Evolutionary conservation across 1,140 invertebrate species (phyloP), one percentile per base, ranked within the genome.

Genomic region (Drosophila kurseongensis): DNA sequence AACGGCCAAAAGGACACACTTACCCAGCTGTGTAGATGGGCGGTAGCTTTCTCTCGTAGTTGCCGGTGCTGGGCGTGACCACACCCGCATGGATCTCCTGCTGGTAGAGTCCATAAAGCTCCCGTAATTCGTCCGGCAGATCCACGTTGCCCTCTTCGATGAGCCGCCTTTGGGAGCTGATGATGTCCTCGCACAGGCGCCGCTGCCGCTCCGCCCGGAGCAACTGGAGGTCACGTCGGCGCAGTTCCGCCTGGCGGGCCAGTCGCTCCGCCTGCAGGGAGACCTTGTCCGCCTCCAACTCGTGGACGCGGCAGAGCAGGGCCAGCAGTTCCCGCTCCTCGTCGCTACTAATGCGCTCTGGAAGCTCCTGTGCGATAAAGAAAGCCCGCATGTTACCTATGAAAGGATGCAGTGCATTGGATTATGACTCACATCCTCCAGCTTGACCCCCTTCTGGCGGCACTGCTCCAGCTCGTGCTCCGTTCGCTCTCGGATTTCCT

Each of bases 111-210:
- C 95, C 94, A 91, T 98, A 98, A 12, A 98, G 93, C 66, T 98
- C 97, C 61, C 96, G 95, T 38, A 98, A 92, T 80, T 98, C 97
- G 7, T 95, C 93, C 4, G 97, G 96, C 16, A 97, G 93, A 18
- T 94, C 93, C 5, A 97, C 89, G 67, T 94, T 93, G 78, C 95
- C 93, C 89, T 95, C 95, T 94, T 98, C 96, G 69, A 98, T 96
- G n/a, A 98, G 94, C 16, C 96, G 93, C 52, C 97, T 93, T 91
- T 98, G 98, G 42, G 97, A 94, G 0, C 96, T 96, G 57, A 99
- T 98, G 62, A 98, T 98, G 86, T 98, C 97, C 85, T 99, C 97
- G 65, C 96, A 97, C 5, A 99, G 94, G 50, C 96, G 95, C 10
- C 97, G 93, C 91, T 98, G 97, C 23, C 97, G 93, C 80, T 97